Base-by-base conservation (phyloP, 2,113 vertebrate species). In the Mus pahari region DNA sequence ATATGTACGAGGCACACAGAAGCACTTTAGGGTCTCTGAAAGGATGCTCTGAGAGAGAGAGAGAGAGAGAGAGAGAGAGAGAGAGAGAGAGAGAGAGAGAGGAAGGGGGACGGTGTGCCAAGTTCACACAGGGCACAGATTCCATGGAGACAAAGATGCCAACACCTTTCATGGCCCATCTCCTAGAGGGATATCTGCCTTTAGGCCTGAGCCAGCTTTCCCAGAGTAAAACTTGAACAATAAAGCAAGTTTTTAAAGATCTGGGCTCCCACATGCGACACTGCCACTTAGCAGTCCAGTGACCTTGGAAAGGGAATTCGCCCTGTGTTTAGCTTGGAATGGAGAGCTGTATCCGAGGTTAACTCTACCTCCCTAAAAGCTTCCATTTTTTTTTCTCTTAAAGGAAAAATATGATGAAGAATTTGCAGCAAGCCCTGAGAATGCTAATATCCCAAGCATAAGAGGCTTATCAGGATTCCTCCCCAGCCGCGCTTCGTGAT, bases 1-100 rank as follows among this genome's bases (percentile, higher is more conserved):
- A 97, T 95, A 97, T 96, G 95, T 68, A 97, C 83, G 22, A 96
- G 94, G 78, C 71, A 73, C 94, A 92, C 94, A 83, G 95, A 97
- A 73, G 95, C 96, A 91, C 95, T 97, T 95, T 87, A 89, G 96
- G 92, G 97, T 94, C 94, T 94, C 90, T 81, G 91, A 95, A 91
- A 97, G 96, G 82, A 74, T n/a, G 79, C 95, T 91, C 0, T 0
- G 33, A 16, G 66, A 19, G 36, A 11, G 64, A 4, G 13, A 11
- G 64, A 4, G 13, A 11, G 64, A 4, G 13, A 11, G 64, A 4
- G 13, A 11, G 64, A 4, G 13, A 11, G 64, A 4, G 13, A 11
- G 64, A 4, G 13, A 11, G 64, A 4, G 13, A 11, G 64, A 4
- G 13, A n/a, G 33, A 16, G 66, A 19, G 36, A 11, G 64, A 4